Conservation (phyloP, 2,113 vertebrate genomes). For the Oryzias woworae region DNA sequence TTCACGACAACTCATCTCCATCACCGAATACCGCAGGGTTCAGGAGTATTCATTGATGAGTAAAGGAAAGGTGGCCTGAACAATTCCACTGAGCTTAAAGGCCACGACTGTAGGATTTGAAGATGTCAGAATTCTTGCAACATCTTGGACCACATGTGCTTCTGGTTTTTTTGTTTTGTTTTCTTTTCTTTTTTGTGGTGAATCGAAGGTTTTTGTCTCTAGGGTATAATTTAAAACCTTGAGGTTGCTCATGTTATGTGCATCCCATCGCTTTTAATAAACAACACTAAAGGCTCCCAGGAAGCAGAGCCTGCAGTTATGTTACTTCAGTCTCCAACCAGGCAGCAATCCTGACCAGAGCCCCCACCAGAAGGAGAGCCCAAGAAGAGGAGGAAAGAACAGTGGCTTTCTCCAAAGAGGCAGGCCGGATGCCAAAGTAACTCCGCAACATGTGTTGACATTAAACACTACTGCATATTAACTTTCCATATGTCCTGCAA, state of each 20-base stretch:
- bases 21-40: conserved; percentile 67
- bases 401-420: conserved; percentile 72
- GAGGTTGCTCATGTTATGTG: conserved; percentile 38
- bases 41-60: conserved; percentile 20
- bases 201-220: background rate
- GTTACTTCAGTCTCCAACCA: conserved; percentile 60
- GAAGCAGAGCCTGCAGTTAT: conserved; percentile 61
- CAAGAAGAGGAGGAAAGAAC: conserved; percentile 63
- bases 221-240: conserved; percentile 33
- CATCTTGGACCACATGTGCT: conserved; percentile 12
- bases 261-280: conserved; percentile 53
- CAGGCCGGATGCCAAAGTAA: conserved; percentile 78
- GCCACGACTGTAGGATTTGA: background rate
- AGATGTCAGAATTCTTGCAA: conserved; percentile 8
- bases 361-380: conserved; percentile 65
- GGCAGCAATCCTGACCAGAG: conserved; percentile 61
- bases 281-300: conserved; percentile 56
- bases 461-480: conserved; percentile 80
- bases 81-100: background rate
- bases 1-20: conserved; percentile 86
- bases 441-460: conserved; percentile 82
- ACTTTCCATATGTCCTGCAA: conserved; percentile 82
- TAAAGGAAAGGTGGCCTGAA: conserved; percentile 8
- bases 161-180: conserved; percentile 20
- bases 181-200: no score